Percentiles rank a stretch among this genome's conserved stretches.
Conservation (phyloP, 2,888 invertebrate species). For the Diarsia brunnea region DNA sequence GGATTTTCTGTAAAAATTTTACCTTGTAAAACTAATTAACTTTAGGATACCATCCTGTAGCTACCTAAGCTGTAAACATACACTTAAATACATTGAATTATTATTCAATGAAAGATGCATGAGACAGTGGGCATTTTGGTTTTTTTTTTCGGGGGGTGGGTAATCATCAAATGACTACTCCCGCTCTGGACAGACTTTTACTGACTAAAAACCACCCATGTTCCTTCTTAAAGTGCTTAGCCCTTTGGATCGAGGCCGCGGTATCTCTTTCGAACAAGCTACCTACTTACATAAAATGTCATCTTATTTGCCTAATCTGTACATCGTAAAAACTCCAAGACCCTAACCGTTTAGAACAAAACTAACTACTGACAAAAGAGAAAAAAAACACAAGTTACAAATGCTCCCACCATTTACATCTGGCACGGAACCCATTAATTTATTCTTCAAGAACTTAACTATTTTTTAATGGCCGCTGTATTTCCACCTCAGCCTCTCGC, state of each 20-base stretch:
- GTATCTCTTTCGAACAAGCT: no score
- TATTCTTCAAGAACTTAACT: slow-evolving; percentile 64
- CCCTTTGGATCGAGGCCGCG: no score
- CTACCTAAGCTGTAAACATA: background rate
- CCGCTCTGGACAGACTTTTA: no score
- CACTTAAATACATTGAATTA: background rate
- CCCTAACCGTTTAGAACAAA: slow-evolving; percentile 15
- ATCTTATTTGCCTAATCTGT: background rate
- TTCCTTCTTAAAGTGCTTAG: no score
- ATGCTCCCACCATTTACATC: slow-evolving; percentile 33
- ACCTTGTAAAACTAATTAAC: background rate
- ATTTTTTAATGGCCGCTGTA: slow-evolving; percentile 71
- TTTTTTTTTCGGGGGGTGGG: no score
- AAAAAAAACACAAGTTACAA: slow-evolving; percentile 17
- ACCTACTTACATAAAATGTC: background rate
- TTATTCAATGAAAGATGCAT: background rate
- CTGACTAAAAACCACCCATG: no score
- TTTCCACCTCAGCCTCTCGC: slow-evolving; percentile 70
- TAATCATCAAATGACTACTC: no score
- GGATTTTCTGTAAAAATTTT: background rate
- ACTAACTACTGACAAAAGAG: background rate
- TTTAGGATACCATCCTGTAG: background rate
- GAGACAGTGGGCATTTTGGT: background rate
- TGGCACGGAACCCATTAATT: slow-evolving; percentile 66
- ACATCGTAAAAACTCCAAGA: background rate